Evolutionary conservation across 1,140 invertebrate species (phyloP).

Genomic region (Drosophila elegans): DNA sequence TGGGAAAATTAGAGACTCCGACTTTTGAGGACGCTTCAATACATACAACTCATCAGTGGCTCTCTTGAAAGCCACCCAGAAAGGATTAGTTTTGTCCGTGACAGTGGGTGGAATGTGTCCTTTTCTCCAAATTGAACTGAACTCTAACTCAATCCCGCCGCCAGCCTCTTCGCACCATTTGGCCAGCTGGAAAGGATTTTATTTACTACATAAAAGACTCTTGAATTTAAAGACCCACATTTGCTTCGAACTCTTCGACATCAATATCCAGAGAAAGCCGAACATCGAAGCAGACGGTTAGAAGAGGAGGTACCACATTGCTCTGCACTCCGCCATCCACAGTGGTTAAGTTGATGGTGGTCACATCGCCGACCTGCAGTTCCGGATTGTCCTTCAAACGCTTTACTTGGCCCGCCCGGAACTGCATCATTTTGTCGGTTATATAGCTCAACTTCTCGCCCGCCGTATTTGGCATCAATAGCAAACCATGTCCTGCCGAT

Average conservation of each 20-base stretch:
- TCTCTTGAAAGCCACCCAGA: conserved; percentile 91
- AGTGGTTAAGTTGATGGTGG: conserved; percentile 94
- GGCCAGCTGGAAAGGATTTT: conserved; percentile 84
- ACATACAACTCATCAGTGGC: conserved; percentile 87
- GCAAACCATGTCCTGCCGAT: conserved; percentile 94
- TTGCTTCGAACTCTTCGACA: conserved; percentile 87
- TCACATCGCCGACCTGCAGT: conserved; percentile 92
- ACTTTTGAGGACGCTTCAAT: no score
- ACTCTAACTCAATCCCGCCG: conserved; percentile 90
- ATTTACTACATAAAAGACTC: background rate
- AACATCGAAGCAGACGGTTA: conserved; percentile 92
- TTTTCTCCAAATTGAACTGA: conserved; percentile 86
- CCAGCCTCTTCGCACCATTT: conserved; percentile 94
- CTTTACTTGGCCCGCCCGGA: conserved; percentile 89
- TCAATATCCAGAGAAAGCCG: conserved; percentile 90
- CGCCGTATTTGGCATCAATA: conserved; percentile 92
- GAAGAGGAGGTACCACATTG: conserved; percentile 95
- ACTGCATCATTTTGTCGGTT: conserved; percentile 91
- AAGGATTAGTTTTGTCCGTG: conserved; percentile 89
- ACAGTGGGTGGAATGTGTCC: conserved; percentile 88
- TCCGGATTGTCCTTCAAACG: conserved; percentile 87
- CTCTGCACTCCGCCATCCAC: conserved; percentile 94
- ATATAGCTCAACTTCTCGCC: conserved; percentile 93
- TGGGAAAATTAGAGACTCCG: no score
- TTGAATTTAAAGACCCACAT: background rate